phyloP scores from a whole-genome alignment of 2,113 vertebrate species.

The Aleadryas rufinucha region DNA sequence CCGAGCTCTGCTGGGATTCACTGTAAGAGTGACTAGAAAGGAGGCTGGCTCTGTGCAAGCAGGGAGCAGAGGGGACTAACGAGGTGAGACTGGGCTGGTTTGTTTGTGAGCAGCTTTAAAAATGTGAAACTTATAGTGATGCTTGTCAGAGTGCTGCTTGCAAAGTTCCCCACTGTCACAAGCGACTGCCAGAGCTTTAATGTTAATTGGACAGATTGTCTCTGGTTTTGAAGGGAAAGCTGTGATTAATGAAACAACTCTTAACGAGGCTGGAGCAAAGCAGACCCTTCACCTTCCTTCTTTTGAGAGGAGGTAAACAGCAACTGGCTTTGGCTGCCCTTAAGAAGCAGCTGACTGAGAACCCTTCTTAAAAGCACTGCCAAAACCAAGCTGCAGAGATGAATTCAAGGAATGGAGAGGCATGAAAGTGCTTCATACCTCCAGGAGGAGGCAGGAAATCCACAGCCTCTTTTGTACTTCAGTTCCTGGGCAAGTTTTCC shows the following conservation, averaged over 20 bases:
- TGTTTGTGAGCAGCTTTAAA: constrained; percentile 50
- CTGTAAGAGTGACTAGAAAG: background rate
- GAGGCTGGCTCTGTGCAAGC: background rate
- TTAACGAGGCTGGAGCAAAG: constrained; percentile 57
- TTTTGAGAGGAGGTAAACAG: constrained; percentile 19
- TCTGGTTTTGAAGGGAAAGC: constrained; percentile 73
- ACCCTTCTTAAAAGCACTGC: background rate
- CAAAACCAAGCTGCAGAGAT: background rate
- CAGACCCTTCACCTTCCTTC: constrained; percentile 37
- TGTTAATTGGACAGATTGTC: constrained; percentile 80
- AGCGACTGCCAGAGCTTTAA: constrained; percentile 65
- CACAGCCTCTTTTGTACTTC: background rate
- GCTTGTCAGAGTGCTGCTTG: constrained; percentile 60
- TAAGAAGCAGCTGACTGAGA: background rate
- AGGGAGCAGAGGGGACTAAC: background rate
- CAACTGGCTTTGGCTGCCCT: background rate
- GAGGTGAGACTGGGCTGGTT: background rate
- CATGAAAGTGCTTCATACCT: background rate
- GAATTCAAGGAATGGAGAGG: background rate
- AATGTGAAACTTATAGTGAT: constrained; percentile 48
- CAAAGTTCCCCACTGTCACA: constrained; percentile 29
- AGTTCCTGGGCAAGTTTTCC: background rate
- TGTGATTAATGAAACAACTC: constrained; percentile 76
- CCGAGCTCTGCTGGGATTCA: background rate
- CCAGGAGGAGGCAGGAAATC: background rate